phyloP scores from a whole-genome alignment of 2,888 invertebrate species.

The Folsomia candida region DNA sequence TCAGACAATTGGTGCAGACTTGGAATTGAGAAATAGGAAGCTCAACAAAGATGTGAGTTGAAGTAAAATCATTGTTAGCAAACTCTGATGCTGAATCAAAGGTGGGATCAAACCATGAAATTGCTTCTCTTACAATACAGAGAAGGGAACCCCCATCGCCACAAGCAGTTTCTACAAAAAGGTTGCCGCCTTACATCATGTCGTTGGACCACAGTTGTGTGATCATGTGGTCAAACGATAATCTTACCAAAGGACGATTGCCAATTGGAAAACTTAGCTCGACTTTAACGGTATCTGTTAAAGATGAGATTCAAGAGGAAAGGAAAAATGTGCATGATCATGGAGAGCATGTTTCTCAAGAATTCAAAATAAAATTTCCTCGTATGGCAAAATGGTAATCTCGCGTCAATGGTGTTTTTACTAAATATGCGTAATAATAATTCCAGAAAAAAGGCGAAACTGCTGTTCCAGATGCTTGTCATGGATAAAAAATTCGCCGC shows the following conservation, averaged over 20 bases:
- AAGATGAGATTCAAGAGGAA: no score
- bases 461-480: not conserved
- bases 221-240: constrained; percentile 24
- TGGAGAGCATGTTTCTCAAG: no score
- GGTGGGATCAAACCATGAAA: no score
- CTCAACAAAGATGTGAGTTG: no score
- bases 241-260: constrained; percentile 1
- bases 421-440: not conserved
- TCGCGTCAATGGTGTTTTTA: not conserved
- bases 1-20: no score
- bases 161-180: constrained; percentile 1
- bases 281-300: no score
- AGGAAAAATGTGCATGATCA: no score
- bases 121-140: not conserved
- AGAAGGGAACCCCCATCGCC: not conserved
- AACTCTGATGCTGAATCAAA: not conserved
- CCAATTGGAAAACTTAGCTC: no score
- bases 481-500: constrained; percentile 17
- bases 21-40: no score
- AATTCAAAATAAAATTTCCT: no score
- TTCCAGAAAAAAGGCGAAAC: not conserved
- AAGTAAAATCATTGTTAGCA: no score
- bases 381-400: no score
- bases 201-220: constrained; percentile 35
- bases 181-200: constrained; percentile 14